Evolutionary conservation across 2,113 vertebrate genomes (phyloP), one percentile per base, ranked within the genome.

Genomic region (Mormyrus iriodes): DNA sequence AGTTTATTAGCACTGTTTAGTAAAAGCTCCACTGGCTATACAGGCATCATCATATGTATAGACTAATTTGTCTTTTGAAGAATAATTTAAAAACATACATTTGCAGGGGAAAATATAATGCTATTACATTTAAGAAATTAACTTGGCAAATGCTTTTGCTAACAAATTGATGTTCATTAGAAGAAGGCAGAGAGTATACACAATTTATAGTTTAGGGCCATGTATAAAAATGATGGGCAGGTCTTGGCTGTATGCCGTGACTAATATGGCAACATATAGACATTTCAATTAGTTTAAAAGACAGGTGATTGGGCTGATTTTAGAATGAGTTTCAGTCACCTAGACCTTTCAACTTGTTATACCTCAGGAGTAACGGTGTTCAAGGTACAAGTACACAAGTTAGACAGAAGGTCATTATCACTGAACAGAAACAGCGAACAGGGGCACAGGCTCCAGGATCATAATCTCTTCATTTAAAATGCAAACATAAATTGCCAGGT

Each of bases 1-100:
- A 58, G 89, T 91, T 90, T 92, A 91, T 95, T 95, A 94, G 93
- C 92, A 92, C 94, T 92, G 92, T 92, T 93, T 93, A 93, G 94
- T 92, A 90, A 91, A 90, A 46, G 90, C 90, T 91, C 92, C 91
- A 91, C 85, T 88, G 21, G 91, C 73, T 42, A 58, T 89, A 39
- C 35, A 42, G 35, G 35, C 4, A 2, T 79, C 73, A 42, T 12
- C 31, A 8, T 42, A 42, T 42, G 31, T 17, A 79, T 19, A 5
- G 13, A 69, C 12, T 69, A 69, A 69, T 31, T 69, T 69, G 27
- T 69, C 24, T n/a, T n/a, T 69, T 69, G 61, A 27, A 35, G 31
- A 35, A 61, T 61, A n/a, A n/a, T 61, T 35, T 13, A 15, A 73
- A 35, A 73, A 31, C 27, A 35, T 35, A 35, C 65, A 73, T 73